Base-by-base conservation (phyloP, 2,113 vertebrate species). In the Callocephalon fimbriatum region DNA sequence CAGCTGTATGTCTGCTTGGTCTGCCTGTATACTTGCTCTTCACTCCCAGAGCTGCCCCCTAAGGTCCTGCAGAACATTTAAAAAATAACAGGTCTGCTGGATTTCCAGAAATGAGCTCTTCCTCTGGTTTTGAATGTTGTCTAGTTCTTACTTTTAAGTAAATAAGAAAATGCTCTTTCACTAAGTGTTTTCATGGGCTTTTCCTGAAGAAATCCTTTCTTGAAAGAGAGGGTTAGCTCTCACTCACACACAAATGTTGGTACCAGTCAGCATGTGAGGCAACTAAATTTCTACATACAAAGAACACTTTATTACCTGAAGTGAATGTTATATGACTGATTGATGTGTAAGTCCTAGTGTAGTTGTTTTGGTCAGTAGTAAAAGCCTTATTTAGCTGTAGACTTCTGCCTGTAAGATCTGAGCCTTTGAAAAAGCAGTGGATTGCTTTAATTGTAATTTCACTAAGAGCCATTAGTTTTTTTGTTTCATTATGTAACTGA, bases 1-100 rank as follows among this genome's bases (percentile, higher is more conserved):
- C 3, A 0, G 7, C n/a, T 83, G 3, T 76, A 2, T 12, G 3
- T 38, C 40, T 68, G 1, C 75, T 74, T 3, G 0, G 47, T 19
- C 44, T 79, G 37, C 44, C 35, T 51, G 13, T 25, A 6, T 23
- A 16, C 23, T 31, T 86, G 66, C 47, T 71, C 17, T 70, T 59
- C 4, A 35, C 7, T 45, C 54, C 67, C 48, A 3, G 0, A 6
- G 12, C 42, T 93, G 67, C 15, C 22, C 18, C 48, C 1, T 1
- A 54, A 18, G 75, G 22, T 54, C 65, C 85, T 63, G 47, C 26
- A 79, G 78, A 77, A 27, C 40, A 35, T 38, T 94, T 58, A 0
- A 3, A 56, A 67, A 80, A 48, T 40, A 77, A 16, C 7, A n/a
- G 7, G 10, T 78, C 61, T 90, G 9, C 25, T 31, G 27, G 29